A percentile compares a stretch with the other conserved stretches of the same genome.
These are phyloP conservation scores for Tachystola acroxantha DNA, from an alignment of 2,888 invertebrate genomes.

Conservation along the genomic window DNA sequence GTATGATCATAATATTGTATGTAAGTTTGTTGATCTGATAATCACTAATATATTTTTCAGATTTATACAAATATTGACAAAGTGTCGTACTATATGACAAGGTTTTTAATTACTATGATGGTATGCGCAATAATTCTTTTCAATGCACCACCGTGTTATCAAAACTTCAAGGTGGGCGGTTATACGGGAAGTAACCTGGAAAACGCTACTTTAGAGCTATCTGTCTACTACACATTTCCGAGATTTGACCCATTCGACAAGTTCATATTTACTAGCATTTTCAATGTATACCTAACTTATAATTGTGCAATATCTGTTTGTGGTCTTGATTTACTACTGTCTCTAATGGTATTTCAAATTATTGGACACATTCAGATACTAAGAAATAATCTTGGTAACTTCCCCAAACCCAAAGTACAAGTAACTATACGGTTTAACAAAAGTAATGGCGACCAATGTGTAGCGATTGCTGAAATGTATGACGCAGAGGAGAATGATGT, in stretches of 20 bases:
- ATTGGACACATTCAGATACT: constrained; percentile 10
- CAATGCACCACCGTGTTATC: constrained; percentile 3
- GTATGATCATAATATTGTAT: too few relatives aligned
- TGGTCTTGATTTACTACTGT: constrained; percentile 6
- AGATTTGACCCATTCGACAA: background rate
- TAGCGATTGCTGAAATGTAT: background rate
- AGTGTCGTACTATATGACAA: constrained; percentile 1
- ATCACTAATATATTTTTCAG: too few relatives aligned
- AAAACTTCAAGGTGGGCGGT: constrained; percentile 1
- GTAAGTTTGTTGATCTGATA: too few relatives aligned
- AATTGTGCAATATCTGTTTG: background rate
- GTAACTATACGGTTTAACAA: background rate
- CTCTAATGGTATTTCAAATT: constrained; percentile 11
- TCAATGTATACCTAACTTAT: constrained; percentile 1
- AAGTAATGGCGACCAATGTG: background rate
- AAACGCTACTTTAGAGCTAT: background rate
- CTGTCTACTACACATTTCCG: background rate
- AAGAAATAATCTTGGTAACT: constrained; percentile 3
- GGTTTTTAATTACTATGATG: background rate
- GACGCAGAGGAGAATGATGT: constrained; percentile 2
- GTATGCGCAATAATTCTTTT: background rate
- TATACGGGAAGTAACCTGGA: background rate
- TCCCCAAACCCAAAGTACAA: constrained; percentile 1
- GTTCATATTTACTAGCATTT: background rate
- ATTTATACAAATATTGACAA: constrained; percentile 2